These are phyloP conservation scores for Physocephala rufipes DNA, from an alignment of 2,888 invertebrate genomes.

Conservation along the genomic window DNA sequence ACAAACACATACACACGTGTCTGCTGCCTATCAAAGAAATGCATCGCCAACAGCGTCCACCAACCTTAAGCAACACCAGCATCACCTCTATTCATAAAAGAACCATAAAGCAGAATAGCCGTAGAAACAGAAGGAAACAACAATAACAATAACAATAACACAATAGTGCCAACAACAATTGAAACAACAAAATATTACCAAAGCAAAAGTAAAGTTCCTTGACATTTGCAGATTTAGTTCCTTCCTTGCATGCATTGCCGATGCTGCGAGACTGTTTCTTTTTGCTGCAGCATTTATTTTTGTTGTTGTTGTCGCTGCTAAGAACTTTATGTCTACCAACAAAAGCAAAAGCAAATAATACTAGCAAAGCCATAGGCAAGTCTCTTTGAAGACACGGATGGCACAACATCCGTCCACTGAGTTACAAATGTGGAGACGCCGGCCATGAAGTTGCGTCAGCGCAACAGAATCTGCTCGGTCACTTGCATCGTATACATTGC, in stretches of 20 bases:
- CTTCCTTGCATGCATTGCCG: constrained; percentile 19
- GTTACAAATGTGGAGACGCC: no score
- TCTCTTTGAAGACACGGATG: no score
- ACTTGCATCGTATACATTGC: constrained; percentile 11
- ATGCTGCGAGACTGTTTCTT: neutral
- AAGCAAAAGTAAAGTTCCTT: constrained; percentile 43
- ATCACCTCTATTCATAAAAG: neutral
- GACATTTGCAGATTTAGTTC: constrained; percentile 38
- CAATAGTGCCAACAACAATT: no score
- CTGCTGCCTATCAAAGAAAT: neutral
- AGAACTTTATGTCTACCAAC: constrained; percentile 23
- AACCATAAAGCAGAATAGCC: neutral
- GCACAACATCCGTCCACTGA: no score
- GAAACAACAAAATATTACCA: constrained; percentile 30
- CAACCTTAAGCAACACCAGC: constrained; percentile 3
- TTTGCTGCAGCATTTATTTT: constrained; percentile 2
- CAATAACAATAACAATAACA: no score
- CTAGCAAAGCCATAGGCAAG: neutral
- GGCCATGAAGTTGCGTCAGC: neutral
- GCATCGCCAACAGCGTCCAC: neutral
- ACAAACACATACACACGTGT: no score
- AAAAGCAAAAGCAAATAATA: constrained; percentile 11
- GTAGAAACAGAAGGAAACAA: constrained; percentile 8
- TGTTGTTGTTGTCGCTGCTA: constrained; percentile 19
- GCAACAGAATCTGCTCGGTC: neutral